These are phyloP conservation scores for Meiosimyza decipiens DNA, from an alignment of 2,888 invertebrate genomes.

Conservation along the genomic window DNA sequence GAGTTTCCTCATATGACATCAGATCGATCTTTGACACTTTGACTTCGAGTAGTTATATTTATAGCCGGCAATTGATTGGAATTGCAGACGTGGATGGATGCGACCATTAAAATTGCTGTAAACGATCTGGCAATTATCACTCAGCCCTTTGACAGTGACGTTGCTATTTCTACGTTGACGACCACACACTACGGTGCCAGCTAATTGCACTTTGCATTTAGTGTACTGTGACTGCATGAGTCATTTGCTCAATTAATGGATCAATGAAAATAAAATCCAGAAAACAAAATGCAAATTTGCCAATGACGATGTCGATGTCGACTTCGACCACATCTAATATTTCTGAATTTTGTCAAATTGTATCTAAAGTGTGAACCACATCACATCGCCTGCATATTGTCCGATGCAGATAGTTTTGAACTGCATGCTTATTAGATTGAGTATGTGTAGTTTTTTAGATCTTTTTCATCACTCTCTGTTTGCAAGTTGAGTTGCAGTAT, in stretches of 20 bases:
- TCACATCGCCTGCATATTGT: not conserved
- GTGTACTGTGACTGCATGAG: not conserved
- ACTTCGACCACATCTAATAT: not conserved
- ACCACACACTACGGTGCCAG: slow-evolving; percentile 17
- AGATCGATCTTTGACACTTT: slow-evolving; percentile 9
- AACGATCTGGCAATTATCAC: slow-evolving; percentile 5
- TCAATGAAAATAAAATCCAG: not conserved
- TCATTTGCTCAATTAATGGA: slow-evolving; percentile 5
- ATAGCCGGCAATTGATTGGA: not conserved
- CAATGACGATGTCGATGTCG: not conserved
- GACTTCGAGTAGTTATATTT: not conserved
- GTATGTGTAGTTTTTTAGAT: no score
- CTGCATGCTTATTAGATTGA: no score
- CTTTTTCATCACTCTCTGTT: not conserved
- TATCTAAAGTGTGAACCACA: not conserved
- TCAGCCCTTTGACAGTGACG: slow-evolving; percentile 20
- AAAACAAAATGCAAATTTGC: not conserved
- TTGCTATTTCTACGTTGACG: not conserved
- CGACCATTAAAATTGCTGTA: not conserved
- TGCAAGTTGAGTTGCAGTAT: not conserved
- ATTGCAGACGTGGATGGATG: not conserved
- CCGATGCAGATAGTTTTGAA: not conserved
- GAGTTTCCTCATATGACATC: not conserved
- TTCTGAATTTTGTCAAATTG: slow-evolving; percentile 1
- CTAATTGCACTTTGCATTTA: slow-evolving; percentile 15